Evolutionary conservation across 2,113 vertebrate species (phyloP).

Genomic region (Bettongia penicillata): DNA sequence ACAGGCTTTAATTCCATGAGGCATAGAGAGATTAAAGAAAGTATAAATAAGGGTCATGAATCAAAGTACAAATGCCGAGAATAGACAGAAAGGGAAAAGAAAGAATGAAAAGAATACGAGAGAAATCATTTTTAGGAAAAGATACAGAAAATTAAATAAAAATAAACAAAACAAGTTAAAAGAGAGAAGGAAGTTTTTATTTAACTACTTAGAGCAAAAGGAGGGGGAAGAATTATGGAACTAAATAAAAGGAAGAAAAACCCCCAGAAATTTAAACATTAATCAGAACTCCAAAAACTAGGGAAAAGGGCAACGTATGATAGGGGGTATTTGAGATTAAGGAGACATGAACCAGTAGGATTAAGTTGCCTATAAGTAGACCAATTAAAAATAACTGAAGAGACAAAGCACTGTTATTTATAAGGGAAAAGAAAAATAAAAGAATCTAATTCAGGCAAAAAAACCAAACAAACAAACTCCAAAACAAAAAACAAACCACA

Average conservation of each 20-base stretch:
- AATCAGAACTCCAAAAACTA: neutral
- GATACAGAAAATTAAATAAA: neutral
- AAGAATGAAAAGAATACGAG: neutral
- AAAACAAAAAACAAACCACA: too few relatives aligned
- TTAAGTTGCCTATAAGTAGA: neutral
- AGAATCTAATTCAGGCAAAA: neutral
- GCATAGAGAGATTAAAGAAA: neutral
- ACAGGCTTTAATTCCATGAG: neutral
- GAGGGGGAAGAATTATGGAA: neutral
- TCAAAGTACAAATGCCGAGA: neutral
- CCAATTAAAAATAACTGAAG: neutral
- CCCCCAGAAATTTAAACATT: neutral
- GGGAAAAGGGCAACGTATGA: neutral
- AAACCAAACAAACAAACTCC: too few relatives aligned
- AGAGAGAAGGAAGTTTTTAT: neutral
- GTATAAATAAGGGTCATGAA: neutral
- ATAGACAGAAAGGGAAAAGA: neutral
- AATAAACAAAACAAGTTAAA: neutral
- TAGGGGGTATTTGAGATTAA: neutral
- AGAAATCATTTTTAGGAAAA: neutral
- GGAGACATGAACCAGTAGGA: neutral
- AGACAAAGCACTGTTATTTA: neutral
- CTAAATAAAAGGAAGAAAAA: neutral
- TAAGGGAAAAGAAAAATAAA: neutral
- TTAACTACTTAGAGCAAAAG: neutral